A percentile compares a stretch with the other conserved stretches of the same genome.
Evolutionary conservation across 2,113 vertebrate genomes (phyloP).

Genomic region (Erythrocercus mccallii): DNA sequence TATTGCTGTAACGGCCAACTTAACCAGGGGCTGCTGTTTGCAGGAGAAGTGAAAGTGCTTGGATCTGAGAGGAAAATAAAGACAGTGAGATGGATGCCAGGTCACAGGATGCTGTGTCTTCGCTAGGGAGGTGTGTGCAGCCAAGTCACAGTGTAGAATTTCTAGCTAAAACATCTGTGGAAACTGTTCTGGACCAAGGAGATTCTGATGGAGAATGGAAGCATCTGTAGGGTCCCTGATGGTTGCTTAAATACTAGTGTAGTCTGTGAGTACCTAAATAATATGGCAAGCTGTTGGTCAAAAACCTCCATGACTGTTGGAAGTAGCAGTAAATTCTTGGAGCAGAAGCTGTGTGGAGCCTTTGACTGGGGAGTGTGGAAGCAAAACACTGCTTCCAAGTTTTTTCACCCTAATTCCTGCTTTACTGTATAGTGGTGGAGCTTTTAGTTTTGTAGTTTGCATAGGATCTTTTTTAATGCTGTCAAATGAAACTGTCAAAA

Average conservation of each 20-base stretch:
- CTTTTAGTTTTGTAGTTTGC: background rate
- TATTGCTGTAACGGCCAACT: background rate
- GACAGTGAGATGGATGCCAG: background rate
- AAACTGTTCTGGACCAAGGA: background rate
- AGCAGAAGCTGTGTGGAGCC: background rate
- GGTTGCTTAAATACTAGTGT: rapidly evolving
- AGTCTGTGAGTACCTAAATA: background rate
- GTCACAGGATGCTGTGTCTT: background rate
- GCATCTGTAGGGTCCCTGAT: background rate
- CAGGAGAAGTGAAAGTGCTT: background rate
- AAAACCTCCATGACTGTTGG: background rate
- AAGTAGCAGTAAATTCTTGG: background rate
- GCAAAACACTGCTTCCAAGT: background rate
- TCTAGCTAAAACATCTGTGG: background rate
- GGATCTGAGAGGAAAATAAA: background rate
- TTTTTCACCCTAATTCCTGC: background rate
- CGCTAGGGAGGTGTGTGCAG: rapidly evolving
- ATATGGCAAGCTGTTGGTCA: rapidly evolving
- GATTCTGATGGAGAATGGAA: background rate
- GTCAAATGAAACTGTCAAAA: background rate
- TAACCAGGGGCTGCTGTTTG: background rate
- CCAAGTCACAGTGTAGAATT: background rate
- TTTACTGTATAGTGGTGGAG: background rate
- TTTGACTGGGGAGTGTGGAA: background rate
- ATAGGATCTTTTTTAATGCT: background rate